These are phyloP conservation scores for Aurelia aurita DNA, from an alignment of 30 jellyfish, hydroid and myxozoan species.

Conservation along the genomic window DNA sequence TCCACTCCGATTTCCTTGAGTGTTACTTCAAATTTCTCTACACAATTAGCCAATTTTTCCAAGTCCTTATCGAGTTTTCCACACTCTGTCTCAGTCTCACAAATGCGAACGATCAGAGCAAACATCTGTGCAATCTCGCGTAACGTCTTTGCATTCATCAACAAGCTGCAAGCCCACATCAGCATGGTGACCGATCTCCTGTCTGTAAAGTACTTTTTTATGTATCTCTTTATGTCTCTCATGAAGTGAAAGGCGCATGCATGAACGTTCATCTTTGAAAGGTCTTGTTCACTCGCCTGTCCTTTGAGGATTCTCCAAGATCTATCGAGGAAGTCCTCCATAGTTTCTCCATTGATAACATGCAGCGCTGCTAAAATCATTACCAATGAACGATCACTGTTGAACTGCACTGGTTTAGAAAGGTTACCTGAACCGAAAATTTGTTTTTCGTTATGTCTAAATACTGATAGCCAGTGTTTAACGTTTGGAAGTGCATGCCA, in stretches of 20 bases:
- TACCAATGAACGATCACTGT: constrained; percentile 45
- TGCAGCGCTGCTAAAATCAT: constrained; percentile 32
- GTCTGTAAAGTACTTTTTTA: neutral
- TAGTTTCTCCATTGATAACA: constrained; percentile 10
- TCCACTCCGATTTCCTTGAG: neutral
- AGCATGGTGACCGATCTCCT: neutral
- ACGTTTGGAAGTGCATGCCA: constrained; percentile 20
- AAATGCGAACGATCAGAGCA: neutral
- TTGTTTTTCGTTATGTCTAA: constrained; percentile 26
- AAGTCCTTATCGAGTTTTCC: neutral
- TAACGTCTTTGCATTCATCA: neutral
- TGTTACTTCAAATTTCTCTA: neutral
- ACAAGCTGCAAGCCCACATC: neutral
- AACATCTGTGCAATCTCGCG: neutral
- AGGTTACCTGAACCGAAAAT: constrained; percentile 24
- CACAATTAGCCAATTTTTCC: neutral
- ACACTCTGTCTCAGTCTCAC: neutral
- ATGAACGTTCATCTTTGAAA: neutral
- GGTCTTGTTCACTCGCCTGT: neutral
- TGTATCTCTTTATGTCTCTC: neutral
- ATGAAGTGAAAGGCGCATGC: constrained; percentile 35
- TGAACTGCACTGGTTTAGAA: constrained; percentile 29
- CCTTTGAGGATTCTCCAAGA: constrained; percentile 28
- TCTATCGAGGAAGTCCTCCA: constrained; percentile 7
- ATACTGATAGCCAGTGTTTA: constrained; percentile 8